Conservation (phyloP, 2,113 vertebrate species). For the Aviceda subcristata region DNA sequence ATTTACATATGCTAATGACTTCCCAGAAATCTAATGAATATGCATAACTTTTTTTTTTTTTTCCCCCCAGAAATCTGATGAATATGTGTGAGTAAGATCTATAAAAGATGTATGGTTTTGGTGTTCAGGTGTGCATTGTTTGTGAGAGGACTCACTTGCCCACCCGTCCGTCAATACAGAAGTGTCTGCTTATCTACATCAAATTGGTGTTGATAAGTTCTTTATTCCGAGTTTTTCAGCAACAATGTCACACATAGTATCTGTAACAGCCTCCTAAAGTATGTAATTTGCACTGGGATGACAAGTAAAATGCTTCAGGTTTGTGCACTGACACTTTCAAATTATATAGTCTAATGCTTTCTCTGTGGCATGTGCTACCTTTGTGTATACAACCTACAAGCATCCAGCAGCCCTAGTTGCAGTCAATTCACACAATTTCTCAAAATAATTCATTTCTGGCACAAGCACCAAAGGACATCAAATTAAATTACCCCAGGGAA, state of each 20-base stretch:
- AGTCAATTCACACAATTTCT: background rate
- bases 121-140: too few relatives aligned
- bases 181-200: too few relatives aligned
- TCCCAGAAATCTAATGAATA: too few relatives aligned
- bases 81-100: too few relatives aligned
- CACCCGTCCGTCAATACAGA: too few relatives aligned
- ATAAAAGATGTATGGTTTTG: too few relatives aligned
- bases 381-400: background rate
- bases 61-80: too few relatives aligned
- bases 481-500: background rate
- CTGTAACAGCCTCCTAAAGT: background rate
- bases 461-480: background rate
- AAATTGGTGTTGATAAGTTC: too few relatives aligned
- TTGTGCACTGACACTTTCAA: background rate
- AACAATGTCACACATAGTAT: background rate
- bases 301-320: background rate
- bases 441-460: background rate
- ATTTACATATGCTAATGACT: too few relatives aligned
- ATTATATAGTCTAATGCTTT: background rate
- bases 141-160: too few relatives aligned
- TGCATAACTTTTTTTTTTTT: too few relatives aligned
- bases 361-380: background rate
- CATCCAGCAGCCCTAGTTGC: rapidly evolving
- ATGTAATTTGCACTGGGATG: background rate
- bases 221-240: too few relatives aligned